Evolutionary conservation across 2,113 vertebrate genomes (phyloP), one percentile per base, ranked within the genome.

Genomic region (Aix galericulata): DNA sequence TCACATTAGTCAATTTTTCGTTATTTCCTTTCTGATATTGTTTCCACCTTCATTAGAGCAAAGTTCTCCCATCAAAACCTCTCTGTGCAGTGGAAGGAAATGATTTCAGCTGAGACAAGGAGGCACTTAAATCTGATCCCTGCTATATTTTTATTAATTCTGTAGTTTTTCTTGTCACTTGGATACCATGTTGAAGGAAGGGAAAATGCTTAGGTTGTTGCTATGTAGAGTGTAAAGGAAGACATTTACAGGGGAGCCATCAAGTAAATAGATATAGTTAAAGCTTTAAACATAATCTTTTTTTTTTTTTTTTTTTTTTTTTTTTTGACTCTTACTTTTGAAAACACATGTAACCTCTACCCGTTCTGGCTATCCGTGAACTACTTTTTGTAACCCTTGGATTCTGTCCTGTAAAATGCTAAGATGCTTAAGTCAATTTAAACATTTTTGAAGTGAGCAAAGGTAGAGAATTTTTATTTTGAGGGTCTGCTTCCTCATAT

Each of bases 121-220:
- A 94, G 88, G 56, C 4, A 52, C 14, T 82, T 85, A 91, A 89
- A 94, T 96, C 69, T 89, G 62, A 44, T 74, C 31, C 36, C n/a
- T 32, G 64, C 62, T 90, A 82, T 76, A 90, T 84, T 94, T 94
- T 91, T 77, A 86, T 86, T 95, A 96, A 93, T 94, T 89, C 74
- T 89, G 4, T 67, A 58, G 55, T 79, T 95, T 89, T 67, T 56
- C 66, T 89, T 76, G 62, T 94, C 82, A 85, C 88, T 91, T 94
- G 67, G 94, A 95, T 89, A 95, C 92, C 44, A 6, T 85, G 62
- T 36, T 84, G 88, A 85, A 32, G 13, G 58, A 75, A 86, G 7
- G 27, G 44, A 82, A 40, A 84, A 81, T 12, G 63, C 36, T 79
- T 72, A 92, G 73, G 58, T 89, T 92, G 88, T 96, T 95, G 88